Evolutionary conservation across 2,797 vertebrate species (phyloP).

Genomic region (Siniperca scherzeri): DNA sequence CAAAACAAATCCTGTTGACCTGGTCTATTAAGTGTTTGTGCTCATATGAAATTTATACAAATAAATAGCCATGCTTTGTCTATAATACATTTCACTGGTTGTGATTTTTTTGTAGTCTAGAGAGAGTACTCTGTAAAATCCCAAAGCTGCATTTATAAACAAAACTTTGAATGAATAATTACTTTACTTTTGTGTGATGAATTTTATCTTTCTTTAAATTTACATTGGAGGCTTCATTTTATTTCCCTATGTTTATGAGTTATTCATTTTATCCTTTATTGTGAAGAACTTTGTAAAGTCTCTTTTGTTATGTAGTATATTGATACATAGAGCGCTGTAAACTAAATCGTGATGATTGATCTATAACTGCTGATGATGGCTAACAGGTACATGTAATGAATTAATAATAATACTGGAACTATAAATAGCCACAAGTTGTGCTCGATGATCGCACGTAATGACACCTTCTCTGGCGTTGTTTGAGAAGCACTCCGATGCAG

Average conservation of each 20-base stretch:
- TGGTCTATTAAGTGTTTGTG: not conserved
- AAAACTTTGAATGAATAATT: not conserved
- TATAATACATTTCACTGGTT: not conserved
- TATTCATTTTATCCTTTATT: not conserved
- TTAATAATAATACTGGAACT: not conserved
- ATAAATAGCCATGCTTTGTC: not conserved
- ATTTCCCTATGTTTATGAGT: not conserved
- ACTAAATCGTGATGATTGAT: too few species aligned
- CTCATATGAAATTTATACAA: constrained; percentile 9
- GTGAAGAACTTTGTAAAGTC: not conserved
- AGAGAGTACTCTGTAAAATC: not conserved
- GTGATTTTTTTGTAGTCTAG: not conserved
- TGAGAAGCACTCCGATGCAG: not conserved
- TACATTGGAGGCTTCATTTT: not conserved
- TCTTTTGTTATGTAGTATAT: not conserved
- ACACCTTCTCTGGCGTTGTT: not conserved
- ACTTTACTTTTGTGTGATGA: not conserved
- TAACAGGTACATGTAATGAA: not conserved
- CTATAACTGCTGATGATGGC: not conserved
- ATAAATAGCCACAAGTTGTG: not conserved
- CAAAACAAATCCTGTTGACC: constrained; percentile 14
- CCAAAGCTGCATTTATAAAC: not conserved
- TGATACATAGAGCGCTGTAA: too few species aligned
- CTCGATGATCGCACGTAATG: not conserved
- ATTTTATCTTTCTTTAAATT: not conserved